Evolutionary conservation across 2,113 vertebrate genomes (phyloP).

Genomic region (Helogale parvula): DNA sequence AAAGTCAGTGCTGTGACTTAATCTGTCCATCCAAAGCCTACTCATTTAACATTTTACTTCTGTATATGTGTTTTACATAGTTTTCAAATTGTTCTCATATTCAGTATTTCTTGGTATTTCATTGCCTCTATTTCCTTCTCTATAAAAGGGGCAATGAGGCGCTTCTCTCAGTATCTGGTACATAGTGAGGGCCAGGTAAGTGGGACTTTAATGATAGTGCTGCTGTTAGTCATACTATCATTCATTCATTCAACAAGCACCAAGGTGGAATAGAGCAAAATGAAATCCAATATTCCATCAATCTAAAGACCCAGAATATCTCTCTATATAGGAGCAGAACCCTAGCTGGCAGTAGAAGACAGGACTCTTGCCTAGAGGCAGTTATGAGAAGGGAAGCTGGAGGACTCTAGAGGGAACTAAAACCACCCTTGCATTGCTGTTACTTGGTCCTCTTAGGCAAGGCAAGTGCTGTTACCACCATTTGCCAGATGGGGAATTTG

Average conservation of each 20-base stretch:
- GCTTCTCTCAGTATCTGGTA: not conserved
- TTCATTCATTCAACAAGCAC: conserved; percentile 21
- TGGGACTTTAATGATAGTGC: not conserved
- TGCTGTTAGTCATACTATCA: not conserved
- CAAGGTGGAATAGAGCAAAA: not conserved
- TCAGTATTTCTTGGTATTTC: not conserved
- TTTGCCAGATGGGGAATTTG: not conserved
- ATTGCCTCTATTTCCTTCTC: not conserved
- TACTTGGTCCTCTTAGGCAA: not conserved
- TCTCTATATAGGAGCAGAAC: not conserved
- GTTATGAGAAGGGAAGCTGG: not conserved
- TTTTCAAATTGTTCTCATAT: not conserved
- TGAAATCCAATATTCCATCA: not conserved
- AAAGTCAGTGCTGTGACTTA: conserved; percentile 23
- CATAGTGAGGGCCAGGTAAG: not conserved
- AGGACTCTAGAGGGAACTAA: not conserved
- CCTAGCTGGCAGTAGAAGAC: not conserved
- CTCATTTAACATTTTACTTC: not conserved
- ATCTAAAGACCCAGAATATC: not conserved
- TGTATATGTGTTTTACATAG: not conserved
- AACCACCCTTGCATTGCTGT: not conserved
- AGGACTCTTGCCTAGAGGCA: not conserved
- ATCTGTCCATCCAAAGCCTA: not conserved
- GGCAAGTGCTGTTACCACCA: not conserved
- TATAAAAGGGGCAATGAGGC: not conserved